Evolutionary conservation across 2,888 invertebrate species (phyloP), one percentile per base, ranked within the genome.

Genomic region (Drosophila histrio): DNA sequence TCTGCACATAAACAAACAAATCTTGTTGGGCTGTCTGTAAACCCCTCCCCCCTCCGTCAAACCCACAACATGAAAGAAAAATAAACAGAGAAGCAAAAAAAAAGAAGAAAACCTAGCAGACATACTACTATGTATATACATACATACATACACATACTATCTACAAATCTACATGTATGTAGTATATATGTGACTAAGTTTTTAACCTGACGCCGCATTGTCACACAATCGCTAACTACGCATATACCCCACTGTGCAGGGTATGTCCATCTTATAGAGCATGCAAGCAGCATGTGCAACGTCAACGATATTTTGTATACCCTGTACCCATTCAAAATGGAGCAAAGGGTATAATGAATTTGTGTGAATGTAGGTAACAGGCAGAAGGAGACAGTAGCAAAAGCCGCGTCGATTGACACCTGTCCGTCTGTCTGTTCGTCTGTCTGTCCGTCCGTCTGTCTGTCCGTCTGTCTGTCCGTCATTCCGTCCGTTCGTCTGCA

Each of bases 1-100:
- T 66, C 57, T 54, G 61, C 60, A 64, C 61, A 77, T 62, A 74
- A 72, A 72, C 72, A 73, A 74, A 74, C 66, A 77, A 76, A 72
- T 77, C 52, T 70, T 54, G 77, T 72, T 44, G 57, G 39, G 41
- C 34, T 60, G 65, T 57, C 57, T 60, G 30, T 21, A 34, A 50
- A 52, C 43, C 46, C 39, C 36, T 6, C 3, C 49, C 34, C 13
- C 24, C 49, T 9, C 8, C 19, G 9, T 7, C 49, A 19, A 13
- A 44, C 17, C 22, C 9, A 8, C n/a, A 41, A 13, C 24, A n/a
- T 15, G 28, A 38, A 49, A 19, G 39, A 30, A 63, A 62, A 58
- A 58, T 58, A 63, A 63, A 63, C 58, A 63, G 41, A 53, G 32
- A 49, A 49, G 39, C 58, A 36, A 50, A 58, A 30, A 22, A 61